A percentile compares a stretch with the other conserved stretches of the same genome.
Evolutionary conservation across 2,113 vertebrate genomes (phyloP).

Genomic region (Tetrao urogallus): DNA sequence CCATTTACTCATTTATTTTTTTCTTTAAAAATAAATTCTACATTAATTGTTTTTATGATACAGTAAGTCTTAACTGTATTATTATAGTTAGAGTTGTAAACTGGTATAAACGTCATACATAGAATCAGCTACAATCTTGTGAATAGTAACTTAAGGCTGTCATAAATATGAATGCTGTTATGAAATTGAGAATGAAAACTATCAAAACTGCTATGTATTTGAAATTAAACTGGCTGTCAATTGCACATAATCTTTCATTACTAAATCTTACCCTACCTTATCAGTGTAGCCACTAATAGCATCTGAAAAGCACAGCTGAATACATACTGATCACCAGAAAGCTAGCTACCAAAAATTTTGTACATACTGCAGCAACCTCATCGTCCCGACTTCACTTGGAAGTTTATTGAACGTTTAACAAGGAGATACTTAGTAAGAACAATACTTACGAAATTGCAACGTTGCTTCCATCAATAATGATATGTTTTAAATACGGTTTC

Average conservation of each 20-base stretch:
- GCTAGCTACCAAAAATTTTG: neutral
- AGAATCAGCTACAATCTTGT: neutral
- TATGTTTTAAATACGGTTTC: slow-evolving; percentile 82
- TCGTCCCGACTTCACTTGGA: neutral
- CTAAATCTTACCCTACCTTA: neutral
- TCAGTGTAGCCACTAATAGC: neutral
- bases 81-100: neutral
- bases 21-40: neutral
- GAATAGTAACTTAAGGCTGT: neutral
- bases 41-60: neutral
- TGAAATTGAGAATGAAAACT: neutral
- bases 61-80: neutral
- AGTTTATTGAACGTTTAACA: neutral
- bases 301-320: neutral
- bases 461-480: slow-evolving; percentile 97
- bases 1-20: neutral
- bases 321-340: neutral
- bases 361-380: neutral
- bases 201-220: neutral
- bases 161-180: neutral
- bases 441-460: slow-evolving; percentile 95
- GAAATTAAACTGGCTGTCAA: neutral
- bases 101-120: neutral
- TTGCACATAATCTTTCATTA: neutral
- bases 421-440: neutral